Conservation (phyloP, 2,888 invertebrate genomes). For the Caenorhabditis imperialis region DNA sequence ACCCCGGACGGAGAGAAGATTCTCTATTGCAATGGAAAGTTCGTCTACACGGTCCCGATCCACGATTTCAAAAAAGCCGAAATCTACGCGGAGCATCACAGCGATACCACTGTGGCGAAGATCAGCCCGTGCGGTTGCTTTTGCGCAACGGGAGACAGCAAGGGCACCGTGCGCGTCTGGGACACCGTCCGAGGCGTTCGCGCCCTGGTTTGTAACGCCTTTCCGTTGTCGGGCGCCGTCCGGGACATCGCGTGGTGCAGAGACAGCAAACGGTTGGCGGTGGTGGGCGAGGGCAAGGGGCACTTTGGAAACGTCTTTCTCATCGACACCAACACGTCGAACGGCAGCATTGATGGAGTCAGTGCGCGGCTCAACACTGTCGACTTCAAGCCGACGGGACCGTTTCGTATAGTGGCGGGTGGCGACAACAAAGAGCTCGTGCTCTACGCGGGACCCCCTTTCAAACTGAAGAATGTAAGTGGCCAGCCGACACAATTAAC, state of each 20-base stretch:
- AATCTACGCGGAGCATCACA: constrained; percentile 96
- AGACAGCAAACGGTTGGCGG: constrained; percentile 94
- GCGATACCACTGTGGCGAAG: constrained; percentile 94
- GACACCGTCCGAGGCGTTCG: constrained; percentile 85
- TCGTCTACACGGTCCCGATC: constrained; percentile 95
- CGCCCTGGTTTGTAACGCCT: constrained; percentile 79
- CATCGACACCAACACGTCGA: constrained; percentile 91
- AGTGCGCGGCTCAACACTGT: constrained; percentile 70
- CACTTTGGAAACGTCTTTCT: constrained; percentile 94
- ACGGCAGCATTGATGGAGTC: constrained; percentile 76
- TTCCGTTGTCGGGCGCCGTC: constrained; percentile 93
- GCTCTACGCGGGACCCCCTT: constrained; percentile 97
- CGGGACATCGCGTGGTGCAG: constrained; percentile 96
- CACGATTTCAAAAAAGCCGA: constrained; percentile 83
- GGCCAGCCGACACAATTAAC: too few relatives aligned
- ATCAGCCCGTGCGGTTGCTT: constrained; percentile 93
- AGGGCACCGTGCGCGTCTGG: constrained; percentile 86
- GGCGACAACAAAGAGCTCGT: constrained; percentile 96
- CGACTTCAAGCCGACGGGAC: constrained; percentile 89
- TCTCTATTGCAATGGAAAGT: constrained; percentile 96
- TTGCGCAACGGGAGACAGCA: constrained; percentile 58
- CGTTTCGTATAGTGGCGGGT: constrained; percentile 93
- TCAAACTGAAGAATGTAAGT: constrained; percentile 82
- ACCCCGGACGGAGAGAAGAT: constrained; percentile 97
- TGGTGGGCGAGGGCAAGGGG: constrained; percentile 95